A percentile compares a stretch with the other conserved stretches of the same genome.
Conservation (phyloP, 2,113 vertebrate genomes). For the Megalops atlanticus region DNA sequence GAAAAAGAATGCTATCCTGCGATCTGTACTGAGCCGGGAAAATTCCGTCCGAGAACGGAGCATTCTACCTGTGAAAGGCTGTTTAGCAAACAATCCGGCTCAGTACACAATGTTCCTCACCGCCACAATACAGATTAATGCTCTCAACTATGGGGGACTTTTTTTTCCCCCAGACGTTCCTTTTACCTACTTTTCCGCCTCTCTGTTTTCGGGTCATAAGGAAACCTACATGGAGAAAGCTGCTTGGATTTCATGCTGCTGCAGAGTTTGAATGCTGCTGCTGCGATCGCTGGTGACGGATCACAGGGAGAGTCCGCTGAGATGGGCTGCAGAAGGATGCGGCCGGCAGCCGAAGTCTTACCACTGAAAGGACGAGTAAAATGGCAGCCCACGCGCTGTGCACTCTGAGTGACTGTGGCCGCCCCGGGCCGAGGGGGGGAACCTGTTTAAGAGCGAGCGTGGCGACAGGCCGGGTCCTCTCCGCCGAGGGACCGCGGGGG, state of each 20-base stretch:
- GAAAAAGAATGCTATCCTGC: not conserved
- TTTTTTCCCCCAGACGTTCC: too few relatives aligned
- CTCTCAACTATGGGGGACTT: not conserved
- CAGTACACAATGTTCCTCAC: not conserved
- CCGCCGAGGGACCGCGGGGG: too few relatives aligned
- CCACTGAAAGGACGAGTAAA: too few relatives aligned
- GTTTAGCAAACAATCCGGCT: not conserved
- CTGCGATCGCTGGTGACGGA: not conserved
- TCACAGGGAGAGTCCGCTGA: not conserved
- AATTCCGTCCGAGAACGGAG: not conserved
- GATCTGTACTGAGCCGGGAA: not conserved
- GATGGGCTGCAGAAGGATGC: not conserved
- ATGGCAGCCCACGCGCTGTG: too few relatives aligned
- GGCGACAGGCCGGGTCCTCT: too few relatives aligned
- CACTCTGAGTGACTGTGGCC: too few relatives aligned
- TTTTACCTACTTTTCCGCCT: not conserved
- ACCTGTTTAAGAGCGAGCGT: too few relatives aligned
- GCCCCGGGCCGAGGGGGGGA: too few relatives aligned
- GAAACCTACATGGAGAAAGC: not conserved
- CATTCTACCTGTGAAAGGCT: not conserved
- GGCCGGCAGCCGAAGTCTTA: too few relatives aligned
- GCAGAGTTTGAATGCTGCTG: not conserved
- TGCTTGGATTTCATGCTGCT: not conserved
- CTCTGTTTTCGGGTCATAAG: not conserved
- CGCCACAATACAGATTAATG: not conserved